Base-by-base conservation (phyloP, 2,888 invertebrate genomes). In the Ormyrus thymus region DNA sequence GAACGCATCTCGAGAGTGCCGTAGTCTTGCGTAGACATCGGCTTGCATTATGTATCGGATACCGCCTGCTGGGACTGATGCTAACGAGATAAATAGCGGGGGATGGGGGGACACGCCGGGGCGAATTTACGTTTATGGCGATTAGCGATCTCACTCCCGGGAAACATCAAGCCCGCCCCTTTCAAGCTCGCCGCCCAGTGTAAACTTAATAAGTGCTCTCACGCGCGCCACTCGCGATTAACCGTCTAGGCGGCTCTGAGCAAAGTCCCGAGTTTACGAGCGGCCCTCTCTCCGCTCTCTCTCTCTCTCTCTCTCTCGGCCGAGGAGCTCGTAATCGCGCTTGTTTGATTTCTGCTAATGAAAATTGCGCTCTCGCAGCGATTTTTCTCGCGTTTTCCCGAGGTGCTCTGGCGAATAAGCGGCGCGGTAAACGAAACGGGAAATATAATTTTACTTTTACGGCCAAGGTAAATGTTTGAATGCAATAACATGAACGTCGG, bases 1-100 rank as follows among this genome's bases (percentile, higher is more conserved):
- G 13, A 70, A 48, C 50, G 43, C 59, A 70, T 59, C 70, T 70
- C 76, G 56, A 45, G 82, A 85, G 84, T 83, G 69, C 84, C 82
- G 80, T 82, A 82, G 80, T 61, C 70, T 61, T 71, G 77, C 81
- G 80, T 79, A 72, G 75, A 48, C 71, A 68, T 59, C 51, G 43
- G 62, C 75, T 3, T 76, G 66, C 71, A 76, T 79, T 61, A 71
- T 76, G 51, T 59, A 76, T 64, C 68, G 74, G 64, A 29, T 29
- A 50, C 48, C 66, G 55, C 56, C 76, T 76, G 70, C 53, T 46
- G 74, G 78, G 69, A 78, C 46, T 29, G 55, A n/a, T 51, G 53
- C 72, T 79, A 79, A 79, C 68, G 58, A 77, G 77, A 80, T 77
- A 74, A 80, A 74, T 72, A 70, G 29, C 2, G 29, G 3, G 29